A percentile compares a stretch with the other conserved stretches of the same genome.
Evolutionary conservation across 2,888 invertebrate genomes (phyloP).

Genomic region (Epirrita christyi): DNA sequence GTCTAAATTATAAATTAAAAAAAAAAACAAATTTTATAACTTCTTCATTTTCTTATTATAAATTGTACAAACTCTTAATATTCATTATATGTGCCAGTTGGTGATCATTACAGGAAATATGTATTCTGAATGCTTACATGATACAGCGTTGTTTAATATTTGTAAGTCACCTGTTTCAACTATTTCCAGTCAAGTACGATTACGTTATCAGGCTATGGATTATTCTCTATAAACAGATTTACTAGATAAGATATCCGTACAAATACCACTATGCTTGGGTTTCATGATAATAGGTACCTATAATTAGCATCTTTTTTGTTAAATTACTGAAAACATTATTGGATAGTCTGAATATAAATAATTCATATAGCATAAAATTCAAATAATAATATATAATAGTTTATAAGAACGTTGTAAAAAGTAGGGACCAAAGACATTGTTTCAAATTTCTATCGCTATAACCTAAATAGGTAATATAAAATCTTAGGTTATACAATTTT

Average conservation of each 20-base stretch:
- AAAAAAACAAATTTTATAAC: no score
- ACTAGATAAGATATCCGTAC: constrained; percentile 28
- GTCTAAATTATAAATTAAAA: no score
- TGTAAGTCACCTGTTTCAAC: constrained; percentile 26
- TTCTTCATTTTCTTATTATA: no score
- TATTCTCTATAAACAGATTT: constrained; percentile 71
- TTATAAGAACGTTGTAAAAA: no score
- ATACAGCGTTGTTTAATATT: constrained; percentile 18
- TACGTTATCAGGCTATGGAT: constrained; percentile 62
- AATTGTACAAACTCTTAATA: no score
- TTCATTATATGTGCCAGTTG: no score
- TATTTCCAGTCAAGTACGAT: constrained; percentile 44
- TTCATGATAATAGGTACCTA: constrained; percentile 17
- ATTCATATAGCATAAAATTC: no score
- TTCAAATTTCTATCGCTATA: no score
- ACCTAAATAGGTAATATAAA: no score
- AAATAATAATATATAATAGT: no score
- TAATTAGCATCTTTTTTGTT: constrained; percentile 42
- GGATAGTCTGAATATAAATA: not conserved
- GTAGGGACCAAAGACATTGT: no score
- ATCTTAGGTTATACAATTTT: no score
- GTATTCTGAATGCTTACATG: constrained; percentile 5
- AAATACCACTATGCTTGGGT: constrained; percentile 24
- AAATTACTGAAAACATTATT: constrained; percentile 2
- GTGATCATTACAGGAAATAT: constrained; percentile 13